These are phyloP conservation scores for Siniperca chuatsi DNA, from an alignment of 2,113 vertebrate genomes.

Conservation along the genomic window DNA sequence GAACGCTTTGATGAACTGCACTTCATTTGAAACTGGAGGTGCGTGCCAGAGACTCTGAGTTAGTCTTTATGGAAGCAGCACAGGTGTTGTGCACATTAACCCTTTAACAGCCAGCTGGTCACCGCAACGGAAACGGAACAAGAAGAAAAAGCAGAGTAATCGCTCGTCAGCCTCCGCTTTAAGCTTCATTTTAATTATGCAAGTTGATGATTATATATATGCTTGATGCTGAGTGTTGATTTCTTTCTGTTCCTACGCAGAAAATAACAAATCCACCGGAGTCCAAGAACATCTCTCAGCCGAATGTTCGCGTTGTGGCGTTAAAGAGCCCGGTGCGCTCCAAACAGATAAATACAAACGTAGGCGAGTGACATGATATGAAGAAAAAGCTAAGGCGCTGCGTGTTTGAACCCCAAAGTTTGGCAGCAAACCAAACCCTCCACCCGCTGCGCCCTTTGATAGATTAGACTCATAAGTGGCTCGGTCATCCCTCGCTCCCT, in stretches of 20 bases:
- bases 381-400: background rate
- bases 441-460: background rate
- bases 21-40: background rate
- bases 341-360: background rate
- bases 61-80: background rate
- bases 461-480: constrained; percentile 52
- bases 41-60: background rate
- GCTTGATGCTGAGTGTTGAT: background rate
- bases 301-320: too few species aligned
- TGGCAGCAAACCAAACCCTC: constrained; percentile 22
- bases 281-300: too few species aligned
- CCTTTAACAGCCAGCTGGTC: background rate
- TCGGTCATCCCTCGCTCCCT: constrained; percentile 27
- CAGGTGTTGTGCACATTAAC: background rate
- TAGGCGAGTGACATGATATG: background rate
- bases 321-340: too few species aligned
- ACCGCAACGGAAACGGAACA: too few species aligned
- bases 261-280: too few species aligned
- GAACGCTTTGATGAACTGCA: background rate
- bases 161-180: too few species aligned
- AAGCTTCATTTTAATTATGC: background rate
- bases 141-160: too few species aligned
- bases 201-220: background rate
- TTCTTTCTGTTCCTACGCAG: background rate
- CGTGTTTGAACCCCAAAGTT: background rate